Evolutionary conservation across 2,113 vertebrate species (phyloP).

Genomic region (Centropus unirufus): DNA sequence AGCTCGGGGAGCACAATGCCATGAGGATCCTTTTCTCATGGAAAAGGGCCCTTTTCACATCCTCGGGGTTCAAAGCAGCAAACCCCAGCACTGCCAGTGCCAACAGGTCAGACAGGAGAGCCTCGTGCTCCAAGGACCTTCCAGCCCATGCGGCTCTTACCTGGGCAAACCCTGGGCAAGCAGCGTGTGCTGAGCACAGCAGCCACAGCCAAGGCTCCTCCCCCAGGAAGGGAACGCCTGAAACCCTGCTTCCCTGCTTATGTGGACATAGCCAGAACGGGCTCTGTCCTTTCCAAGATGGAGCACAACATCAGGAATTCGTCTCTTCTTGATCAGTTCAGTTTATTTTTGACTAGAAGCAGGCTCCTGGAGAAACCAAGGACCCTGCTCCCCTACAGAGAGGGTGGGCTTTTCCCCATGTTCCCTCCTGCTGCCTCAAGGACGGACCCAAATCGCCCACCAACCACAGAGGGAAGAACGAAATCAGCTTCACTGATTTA

Average conservation of each 20-base stretch:
- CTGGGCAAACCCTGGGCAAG: accelerated
- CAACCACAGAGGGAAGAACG: neutral
- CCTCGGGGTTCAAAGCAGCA: neutral
- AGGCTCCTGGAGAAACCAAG: neutral
- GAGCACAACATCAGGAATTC: neutral
- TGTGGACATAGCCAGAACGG: neutral
- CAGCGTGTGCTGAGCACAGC: neutral
- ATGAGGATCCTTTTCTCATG: neutral
- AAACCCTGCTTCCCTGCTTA: neutral
- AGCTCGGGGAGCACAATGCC: neutral
- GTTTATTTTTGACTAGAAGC: neutral
- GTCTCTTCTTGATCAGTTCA: neutral
- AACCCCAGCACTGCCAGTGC: neutral
- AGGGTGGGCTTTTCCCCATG: neutral
- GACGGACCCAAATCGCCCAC: neutral
- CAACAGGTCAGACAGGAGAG: neutral
- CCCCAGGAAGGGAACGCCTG: neutral
- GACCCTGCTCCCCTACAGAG: neutral
- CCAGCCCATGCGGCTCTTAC: neutral
- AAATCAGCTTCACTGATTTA: neutral
- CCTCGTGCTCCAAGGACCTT: neutral
- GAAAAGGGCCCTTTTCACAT: neutral
- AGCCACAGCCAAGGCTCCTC: neutral
- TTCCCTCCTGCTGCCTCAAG: neutral
- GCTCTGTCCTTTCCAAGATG: neutral